These are phyloP conservation scores for Periphyllus acericola DNA, from an alignment of 2,888 invertebrate species.

Conservation along the genomic window DNA sequence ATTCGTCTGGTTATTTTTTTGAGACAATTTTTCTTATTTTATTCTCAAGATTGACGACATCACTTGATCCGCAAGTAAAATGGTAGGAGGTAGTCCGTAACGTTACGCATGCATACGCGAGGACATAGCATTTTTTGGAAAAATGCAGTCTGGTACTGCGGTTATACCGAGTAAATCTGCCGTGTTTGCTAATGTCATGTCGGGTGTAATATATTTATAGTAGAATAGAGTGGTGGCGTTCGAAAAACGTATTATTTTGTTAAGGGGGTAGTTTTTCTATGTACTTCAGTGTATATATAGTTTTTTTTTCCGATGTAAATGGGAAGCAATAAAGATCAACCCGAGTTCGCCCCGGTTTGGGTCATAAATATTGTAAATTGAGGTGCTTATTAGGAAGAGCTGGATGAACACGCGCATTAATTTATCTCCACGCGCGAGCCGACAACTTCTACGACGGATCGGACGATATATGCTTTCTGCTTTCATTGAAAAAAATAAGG, in stretches of 20 bases:
- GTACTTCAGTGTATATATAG: background rate
- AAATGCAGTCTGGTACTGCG: background rate
- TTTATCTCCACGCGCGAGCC: background rate
- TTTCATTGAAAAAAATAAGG: background rate
- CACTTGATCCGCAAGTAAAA: too few species aligned
- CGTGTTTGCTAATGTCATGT: background rate
- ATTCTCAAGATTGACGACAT: too few species aligned
- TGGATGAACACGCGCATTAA: background rate
- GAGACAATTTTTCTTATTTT: too few species aligned
- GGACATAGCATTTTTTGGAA: background rate
- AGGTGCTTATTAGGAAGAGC: conserved; percentile 49
- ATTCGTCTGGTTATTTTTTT: too few species aligned
- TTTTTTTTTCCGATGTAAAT: conserved; percentile 40
- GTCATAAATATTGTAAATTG: conserved; percentile 53
- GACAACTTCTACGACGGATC: conserved; percentile 2
- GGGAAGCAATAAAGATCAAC: conserved; percentile 52
- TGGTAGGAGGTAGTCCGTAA: too few species aligned
- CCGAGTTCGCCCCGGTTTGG: conserved; percentile 21
- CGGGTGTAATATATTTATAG: background rate
- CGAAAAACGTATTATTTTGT: conserved; percentile 1
- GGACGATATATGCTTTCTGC: background rate
- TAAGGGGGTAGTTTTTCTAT: conserved; percentile 31
- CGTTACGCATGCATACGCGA: background rate
- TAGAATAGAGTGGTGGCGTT: background rate
- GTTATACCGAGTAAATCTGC: conserved; percentile 6